Base-by-base conservation (phyloP, 2,113 vertebrate species). In the Trichomycterus rosablanca region DNA sequence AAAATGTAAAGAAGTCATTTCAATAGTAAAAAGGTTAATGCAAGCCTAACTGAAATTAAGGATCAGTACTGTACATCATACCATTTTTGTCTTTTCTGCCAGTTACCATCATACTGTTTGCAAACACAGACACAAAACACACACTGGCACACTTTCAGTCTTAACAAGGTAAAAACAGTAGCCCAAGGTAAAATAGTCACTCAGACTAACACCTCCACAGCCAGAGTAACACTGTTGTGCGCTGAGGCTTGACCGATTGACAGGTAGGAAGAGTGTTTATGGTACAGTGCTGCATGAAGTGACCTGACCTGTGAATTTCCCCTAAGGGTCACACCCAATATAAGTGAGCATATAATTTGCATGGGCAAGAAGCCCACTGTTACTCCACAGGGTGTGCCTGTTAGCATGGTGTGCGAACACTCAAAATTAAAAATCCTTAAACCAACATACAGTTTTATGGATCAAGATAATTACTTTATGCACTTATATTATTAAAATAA, bases 271-370 rank as follows among this genome's bases (percentile, higher is more conserved):
- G n/a, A n/a, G n/a, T n/a, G n/a, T n/a, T n/a, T n/a, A n/a, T n/a
- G n/a, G n/a, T 52, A 19, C 12, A 2, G 14, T 43, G 24, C 22
- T 19, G n/a, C n/a, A n/a, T n/a, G 20, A 37, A 24, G 7, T n/a
- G n/a, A 40, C 14, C 14, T n/a, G 61, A 61, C 66, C 56, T 71
- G 65, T 78, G 74, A 83, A 79, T 81, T 80, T 74, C 77, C 79
- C 79, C 67, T 26, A 5, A 50, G 26, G 54, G 75, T 74, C 72
- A 77, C 76, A 53, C 71, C 74, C 68, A 66, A 52, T 59, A 65
- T 46, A 78, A 72, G 76, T n/a, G n/a, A n/a, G 68, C 53, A 7
- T 20, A 46, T 74, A 75, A 86, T 86, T 86, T 87, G 81, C 83
- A 87, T 84, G 59, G 76, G 80, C 79, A 67, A 5, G 18, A 66